These are phyloP conservation scores for Glyptemys insculpta DNA, from an alignment of 2,797 vertebrate genomes.

Conservation along the genomic window DNA sequence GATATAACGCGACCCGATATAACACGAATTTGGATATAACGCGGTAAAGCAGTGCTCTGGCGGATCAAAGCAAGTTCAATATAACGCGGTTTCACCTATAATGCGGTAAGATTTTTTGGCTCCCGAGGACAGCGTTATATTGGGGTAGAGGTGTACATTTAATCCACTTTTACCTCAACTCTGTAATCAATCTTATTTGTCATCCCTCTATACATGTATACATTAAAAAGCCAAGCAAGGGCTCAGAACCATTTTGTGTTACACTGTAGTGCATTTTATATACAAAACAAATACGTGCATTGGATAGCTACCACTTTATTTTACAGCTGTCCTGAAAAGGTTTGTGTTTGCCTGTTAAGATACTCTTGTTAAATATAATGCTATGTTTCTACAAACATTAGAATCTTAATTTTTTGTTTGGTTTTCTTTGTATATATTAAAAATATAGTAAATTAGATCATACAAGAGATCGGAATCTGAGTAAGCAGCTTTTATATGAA, in stretches of 20 bases:
- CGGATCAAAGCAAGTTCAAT: too few species aligned
- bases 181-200: not conserved
- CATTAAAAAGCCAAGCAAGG: not conserved
- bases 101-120: too few species aligned
- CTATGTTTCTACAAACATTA: not conserved
- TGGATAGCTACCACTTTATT: not conserved
- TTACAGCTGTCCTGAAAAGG: not conserved
- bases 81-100: too few species aligned
- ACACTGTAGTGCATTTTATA: not conserved
- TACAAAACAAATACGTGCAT: not conserved
- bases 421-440: constrained; percentile 27
- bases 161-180: not conserved
- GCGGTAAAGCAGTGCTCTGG: too few species aligned
- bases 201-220: not conserved
- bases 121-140: too few species aligned
- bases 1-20: too few species aligned
- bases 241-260: constrained; percentile 23
- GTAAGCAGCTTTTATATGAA: not conserved
- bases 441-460: constrained; percentile 2
- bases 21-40: too few species aligned
- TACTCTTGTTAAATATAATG: not conserved
- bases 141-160: not conserved
- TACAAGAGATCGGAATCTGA: not conserved
- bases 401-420: not conserved
- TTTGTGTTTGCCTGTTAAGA: not conserved